Conservation (phyloP, 2,113 vertebrate species). For the Chiloscyllium plagiosum region DNA sequence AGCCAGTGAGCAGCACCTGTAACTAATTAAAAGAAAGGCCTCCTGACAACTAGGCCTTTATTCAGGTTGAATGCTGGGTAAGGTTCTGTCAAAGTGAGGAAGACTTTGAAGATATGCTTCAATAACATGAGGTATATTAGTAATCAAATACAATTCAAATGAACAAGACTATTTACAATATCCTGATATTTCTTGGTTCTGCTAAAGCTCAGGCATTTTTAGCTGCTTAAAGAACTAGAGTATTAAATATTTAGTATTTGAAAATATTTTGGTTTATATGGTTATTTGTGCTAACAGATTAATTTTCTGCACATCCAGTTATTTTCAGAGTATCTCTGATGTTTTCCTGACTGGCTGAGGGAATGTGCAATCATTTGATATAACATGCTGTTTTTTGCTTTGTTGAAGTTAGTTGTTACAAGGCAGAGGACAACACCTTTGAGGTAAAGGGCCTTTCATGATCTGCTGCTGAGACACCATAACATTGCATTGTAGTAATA, state of each 20-base stretch:
- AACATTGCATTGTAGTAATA: neutral
- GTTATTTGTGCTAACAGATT: neutral
- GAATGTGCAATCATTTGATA: neutral
- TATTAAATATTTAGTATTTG: conserved; percentile 5
- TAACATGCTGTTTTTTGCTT: neutral
- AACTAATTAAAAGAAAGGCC: neutral
- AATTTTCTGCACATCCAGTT: neutral
- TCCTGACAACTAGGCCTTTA: neutral
- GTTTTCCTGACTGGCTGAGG: conserved; percentile 14
- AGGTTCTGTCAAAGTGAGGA: neutral
- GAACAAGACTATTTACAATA: neutral
- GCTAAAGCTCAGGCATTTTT: neutral
- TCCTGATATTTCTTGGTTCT: neutral
- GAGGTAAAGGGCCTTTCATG: neutral
- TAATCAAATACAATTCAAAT: neutral
- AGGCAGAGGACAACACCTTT: neutral
- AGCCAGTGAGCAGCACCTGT: neutral
- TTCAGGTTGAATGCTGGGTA: neutral
- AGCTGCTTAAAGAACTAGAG: neutral
- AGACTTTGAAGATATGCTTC: neutral
- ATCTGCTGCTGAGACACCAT: neutral
- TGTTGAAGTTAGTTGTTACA: neutral
- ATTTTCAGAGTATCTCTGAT: neutral
- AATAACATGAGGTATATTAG: neutral
- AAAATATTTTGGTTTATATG: neutral